phyloP scores from a whole-genome alignment of 2,113 vertebrate species.

The Hyperopisus bebe region DNA sequence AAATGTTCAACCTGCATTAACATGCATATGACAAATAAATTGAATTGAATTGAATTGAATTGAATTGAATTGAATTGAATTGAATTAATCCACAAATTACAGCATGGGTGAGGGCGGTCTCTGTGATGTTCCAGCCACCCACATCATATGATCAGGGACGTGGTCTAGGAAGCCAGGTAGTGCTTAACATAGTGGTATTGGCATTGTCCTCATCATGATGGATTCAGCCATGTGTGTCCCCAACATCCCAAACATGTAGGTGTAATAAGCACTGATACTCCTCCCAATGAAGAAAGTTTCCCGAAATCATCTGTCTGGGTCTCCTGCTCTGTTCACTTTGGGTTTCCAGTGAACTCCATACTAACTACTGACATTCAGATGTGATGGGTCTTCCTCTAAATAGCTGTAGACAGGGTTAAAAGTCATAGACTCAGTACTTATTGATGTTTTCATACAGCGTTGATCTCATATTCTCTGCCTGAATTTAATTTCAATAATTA shows the following conservation, averaged over 20 bases:
- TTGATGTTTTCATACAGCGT: not conserved
- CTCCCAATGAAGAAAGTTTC: not conserved
- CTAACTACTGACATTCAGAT: not conserved
- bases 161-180: not conserved
- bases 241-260: not conserved
- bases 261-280: not conserved
- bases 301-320: not conserved
- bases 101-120: not conserved
- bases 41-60: too few relatives aligned
- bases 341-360: not conserved
- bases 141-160: not conserved
- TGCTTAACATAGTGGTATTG: not conserved
- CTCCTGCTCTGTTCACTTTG: not conserved
- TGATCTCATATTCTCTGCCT: not conserved
- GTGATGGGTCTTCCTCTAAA: not conserved
- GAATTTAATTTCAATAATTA: not conserved
- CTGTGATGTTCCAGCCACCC: not conserved
- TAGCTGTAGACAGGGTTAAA: not conserved
- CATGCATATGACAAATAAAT: too few relatives aligned
- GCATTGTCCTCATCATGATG: not conserved
- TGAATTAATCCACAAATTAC: not conserved
- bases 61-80: not conserved
- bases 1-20: too few relatives aligned
- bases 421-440: not conserved
- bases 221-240: not conserved